Conservation (phyloP, 2,113 vertebrate species). For the Garra rufa region DNA sequence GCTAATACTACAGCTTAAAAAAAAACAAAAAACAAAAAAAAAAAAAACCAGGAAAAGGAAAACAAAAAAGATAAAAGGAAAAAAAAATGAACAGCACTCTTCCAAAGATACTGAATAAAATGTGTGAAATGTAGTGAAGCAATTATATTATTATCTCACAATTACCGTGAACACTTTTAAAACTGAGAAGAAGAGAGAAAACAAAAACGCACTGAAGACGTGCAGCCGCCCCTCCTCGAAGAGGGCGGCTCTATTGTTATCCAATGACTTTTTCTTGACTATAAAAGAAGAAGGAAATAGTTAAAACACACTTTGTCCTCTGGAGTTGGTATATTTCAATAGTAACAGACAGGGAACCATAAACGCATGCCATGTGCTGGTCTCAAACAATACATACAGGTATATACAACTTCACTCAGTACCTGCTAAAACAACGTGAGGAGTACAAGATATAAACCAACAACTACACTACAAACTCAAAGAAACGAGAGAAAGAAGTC, state of each 20-base stretch:
- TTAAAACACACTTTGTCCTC: constrained; percentile 85
- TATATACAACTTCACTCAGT: constrained; percentile 96
- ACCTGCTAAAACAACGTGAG: constrained; percentile 98
- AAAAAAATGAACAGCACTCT: constrained; percentile 82
- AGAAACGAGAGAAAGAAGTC: constrained; percentile 63
- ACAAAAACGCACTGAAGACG: constrained; percentile 9
- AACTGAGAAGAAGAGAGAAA: constrained; percentile 73
- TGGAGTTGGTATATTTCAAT: constrained; percentile 89
- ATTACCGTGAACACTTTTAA: constrained; percentile 82
- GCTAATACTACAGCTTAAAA: constrained; percentile 89
- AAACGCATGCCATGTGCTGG: constrained; percentile 93
- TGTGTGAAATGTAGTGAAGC: constrained; percentile 95
- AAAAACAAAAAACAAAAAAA: constrained; percentile 22
- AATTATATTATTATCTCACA: constrained; percentile 80
- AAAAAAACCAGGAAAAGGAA: constrained; percentile 40
- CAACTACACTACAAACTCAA: constrained; percentile 87
- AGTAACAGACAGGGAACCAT: constrained; percentile 91
- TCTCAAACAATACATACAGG: constrained; percentile 87
- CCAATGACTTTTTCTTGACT: constrained; percentile 79
- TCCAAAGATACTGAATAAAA: constrained; percentile 85
- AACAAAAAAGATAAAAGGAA: constrained; percentile 26
- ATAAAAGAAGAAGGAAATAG: constrained; percentile 76
- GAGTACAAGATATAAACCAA: constrained; percentile 84
- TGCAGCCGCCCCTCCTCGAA: constrained; percentile 45
- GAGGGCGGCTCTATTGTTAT: constrained; percentile 78